These are phyloP conservation scores for Ochlodes sylvanus DNA, from an alignment of 2,888 invertebrate genomes.

Conservation along the genomic window DNA sequence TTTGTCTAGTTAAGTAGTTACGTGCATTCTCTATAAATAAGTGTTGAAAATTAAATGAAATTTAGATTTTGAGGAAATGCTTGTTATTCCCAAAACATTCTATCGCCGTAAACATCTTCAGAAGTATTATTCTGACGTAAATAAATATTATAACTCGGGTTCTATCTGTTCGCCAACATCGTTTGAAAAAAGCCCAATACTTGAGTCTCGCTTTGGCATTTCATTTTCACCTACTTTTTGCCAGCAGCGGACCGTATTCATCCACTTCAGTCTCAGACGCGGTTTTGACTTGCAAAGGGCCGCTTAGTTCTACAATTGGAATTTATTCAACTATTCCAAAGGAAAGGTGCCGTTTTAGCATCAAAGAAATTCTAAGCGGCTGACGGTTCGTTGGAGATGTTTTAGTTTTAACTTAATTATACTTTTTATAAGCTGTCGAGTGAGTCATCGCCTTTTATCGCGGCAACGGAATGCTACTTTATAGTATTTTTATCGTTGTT, in stretches of 20 bases:
- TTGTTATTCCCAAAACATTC: no score
- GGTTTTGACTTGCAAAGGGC: conserved; percentile 34
- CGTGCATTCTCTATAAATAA: no score
- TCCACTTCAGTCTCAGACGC: conserved; percentile 21
- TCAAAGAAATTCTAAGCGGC: conserved; percentile 33
- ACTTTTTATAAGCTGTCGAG: conserved; percentile 19
- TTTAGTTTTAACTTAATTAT: conserved; percentile 19
- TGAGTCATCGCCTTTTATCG: conserved; percentile 27
- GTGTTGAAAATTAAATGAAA: no score
- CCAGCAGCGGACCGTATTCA: conserved; percentile 8
- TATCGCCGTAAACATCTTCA: no score
- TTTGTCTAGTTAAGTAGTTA: no score
- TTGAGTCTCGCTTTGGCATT: background rate
- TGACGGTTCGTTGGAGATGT: conserved; percentile 6
- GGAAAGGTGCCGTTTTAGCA: conserved; percentile 29
- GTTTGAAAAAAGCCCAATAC: background rate
- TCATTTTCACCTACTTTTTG: conserved; percentile 28
- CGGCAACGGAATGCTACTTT: background rate
- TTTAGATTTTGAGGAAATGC: no score
- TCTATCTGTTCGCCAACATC: background rate
- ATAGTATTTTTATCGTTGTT: conserved; percentile 6
- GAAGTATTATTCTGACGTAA: no score
- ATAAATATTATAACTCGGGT: no score
- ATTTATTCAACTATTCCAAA: conserved; percentile 35
- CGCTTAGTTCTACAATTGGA: conserved; percentile 16